A percentile compares a stretch with the other conserved stretches of the same genome.
Conservation (phyloP, 2,797 vertebrate species). For the Tinamus major region DNA sequence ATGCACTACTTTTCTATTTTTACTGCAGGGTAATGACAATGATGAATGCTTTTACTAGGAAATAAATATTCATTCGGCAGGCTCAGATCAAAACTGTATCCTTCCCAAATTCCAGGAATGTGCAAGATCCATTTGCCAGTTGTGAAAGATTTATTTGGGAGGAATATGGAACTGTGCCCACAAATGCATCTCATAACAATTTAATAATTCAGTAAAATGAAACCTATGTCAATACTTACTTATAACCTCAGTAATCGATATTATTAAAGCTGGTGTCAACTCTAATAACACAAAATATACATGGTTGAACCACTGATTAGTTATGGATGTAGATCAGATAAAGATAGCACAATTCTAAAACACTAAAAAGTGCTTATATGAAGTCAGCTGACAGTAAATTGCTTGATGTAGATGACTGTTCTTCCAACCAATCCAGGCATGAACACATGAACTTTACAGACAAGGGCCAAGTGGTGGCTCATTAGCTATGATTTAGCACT, state of each 20-base stretch:
- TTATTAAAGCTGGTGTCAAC: conserved; percentile 60
- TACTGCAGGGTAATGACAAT: conserved; percentile 78
- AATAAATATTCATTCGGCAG: conserved; percentile 81
- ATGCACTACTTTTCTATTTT: conserved; percentile 76
- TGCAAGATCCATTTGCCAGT: conserved; percentile 53
- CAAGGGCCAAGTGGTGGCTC: conserved; percentile 2
- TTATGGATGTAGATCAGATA: conserved; percentile 41
- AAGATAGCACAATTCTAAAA: background rate
- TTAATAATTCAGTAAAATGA: conserved; percentile 75
- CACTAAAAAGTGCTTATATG: conserved; percentile 33
- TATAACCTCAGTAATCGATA: conserved; percentile 70
- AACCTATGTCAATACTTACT: conserved; percentile 59
- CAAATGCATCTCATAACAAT: conserved; percentile 68
- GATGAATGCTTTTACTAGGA: conserved; percentile 78
- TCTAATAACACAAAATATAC: conserved; percentile 61
- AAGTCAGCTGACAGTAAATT: conserved; percentile 16
- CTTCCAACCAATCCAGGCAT: background rate
- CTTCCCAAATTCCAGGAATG: conserved; percentile 44
- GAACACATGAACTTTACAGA: conserved; percentile 24
- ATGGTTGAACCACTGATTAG: conserved; percentile 58
- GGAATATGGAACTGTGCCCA: conserved; percentile 61
- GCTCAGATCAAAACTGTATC: conserved; percentile 66
- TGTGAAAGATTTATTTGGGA: conserved; percentile 64
- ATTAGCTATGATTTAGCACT: conserved; percentile 58
- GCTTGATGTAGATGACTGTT: conserved; percentile 31